A percentile compares a stretch with the other conserved stretches of the same genome.
These are phyloP conservation scores for Tricholauxania praeusta DNA, from an alignment of 2,888 invertebrate genomes.

Conservation along the genomic window DNA sequence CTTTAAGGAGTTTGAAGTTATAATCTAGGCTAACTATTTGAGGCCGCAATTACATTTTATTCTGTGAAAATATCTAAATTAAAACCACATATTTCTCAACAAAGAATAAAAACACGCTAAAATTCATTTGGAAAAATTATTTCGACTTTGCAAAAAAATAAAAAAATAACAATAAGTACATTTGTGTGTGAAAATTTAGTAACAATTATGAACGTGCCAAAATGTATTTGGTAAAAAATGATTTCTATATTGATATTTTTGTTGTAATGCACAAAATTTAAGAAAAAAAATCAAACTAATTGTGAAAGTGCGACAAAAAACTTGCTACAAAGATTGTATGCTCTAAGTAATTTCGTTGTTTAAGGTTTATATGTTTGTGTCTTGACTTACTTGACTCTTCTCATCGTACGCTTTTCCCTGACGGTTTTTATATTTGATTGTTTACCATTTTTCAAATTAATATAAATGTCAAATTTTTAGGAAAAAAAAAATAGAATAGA, in stretches of 20 bases:
- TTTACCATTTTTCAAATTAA: conserved; percentile 42
- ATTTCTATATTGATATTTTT: conserved; percentile 7
- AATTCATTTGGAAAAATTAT: not conserved
- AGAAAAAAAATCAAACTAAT: not conserved
- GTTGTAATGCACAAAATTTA: not conserved
- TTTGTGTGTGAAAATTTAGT: not conserved
- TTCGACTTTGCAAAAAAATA: not conserved
- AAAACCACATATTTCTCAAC: not conserved
- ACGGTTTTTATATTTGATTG: conserved; percentile 41
- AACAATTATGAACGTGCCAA: conserved; percentile 15
- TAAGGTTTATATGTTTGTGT: conserved; percentile 27
- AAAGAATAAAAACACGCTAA: not conserved
- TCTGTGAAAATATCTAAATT: too few relatives aligned
- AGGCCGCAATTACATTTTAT: too few relatives aligned
- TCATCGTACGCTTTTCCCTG: conserved; percentile 65
- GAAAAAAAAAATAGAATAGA: conserved; percentile 27
- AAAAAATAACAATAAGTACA: not conserved
- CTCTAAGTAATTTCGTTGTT: conserved; percentile 10
- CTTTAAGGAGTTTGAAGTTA: too few relatives aligned
- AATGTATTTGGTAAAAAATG: not conserved
- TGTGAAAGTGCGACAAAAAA: conserved; percentile 11
- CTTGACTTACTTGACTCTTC: conserved; percentile 62
- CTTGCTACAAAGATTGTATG: conserved; percentile 21
- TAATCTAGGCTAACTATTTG: too few relatives aligned
- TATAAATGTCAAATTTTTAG: conserved; percentile 40